Base-by-base conservation (phyloP, 2,888 invertebrate species). In the Steinernema hermaphroditum region DNA sequence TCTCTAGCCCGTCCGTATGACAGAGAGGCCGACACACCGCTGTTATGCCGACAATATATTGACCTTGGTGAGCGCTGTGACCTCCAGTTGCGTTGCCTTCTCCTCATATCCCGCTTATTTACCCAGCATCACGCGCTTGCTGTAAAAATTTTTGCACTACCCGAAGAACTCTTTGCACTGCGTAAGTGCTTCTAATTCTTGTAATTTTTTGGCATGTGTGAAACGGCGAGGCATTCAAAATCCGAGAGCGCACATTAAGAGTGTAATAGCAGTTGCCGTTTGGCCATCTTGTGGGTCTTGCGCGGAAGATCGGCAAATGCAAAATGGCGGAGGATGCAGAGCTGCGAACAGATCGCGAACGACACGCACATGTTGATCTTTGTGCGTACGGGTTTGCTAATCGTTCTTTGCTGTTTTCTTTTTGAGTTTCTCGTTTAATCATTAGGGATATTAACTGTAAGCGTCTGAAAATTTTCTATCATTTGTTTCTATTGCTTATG, bases 241-340 rank as follows among this genome's bases (percentile, higher is more conserved):
- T n/a, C n/a, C n/a, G n/a, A n/a, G n/a, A n/a, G 37, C 37, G 4
- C 46, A n/a, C 46, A n/a, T n/a, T 19, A 19, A 46, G 16, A 16
- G 46, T 46, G 6, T 46, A 46, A 4, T 19, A 27, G 54, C 32
- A 62, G 29, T 24, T 62, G 27, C 19, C 29, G 34, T 62, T 62
- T 32, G 19, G 62, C 34, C 16, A 34, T 29, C 62, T 19, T 32
- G 16, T 62, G 22, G 62, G 62, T 62, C 62, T 16, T 16, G 34
- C 29, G n/a, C 62, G 62, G 62, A 62, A 62, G 62, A 62, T 62
- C 62, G 62, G 62, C 62, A 29, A n/a, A 29, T 29, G 62, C 62
- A 29, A 62, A 62, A 32, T 62, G 62, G 62, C 62, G 62, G 62
- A 62, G 62, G 62, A 29, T 62, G 62, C 27, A 16, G 62, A 34